Evolutionary conservation across 2,113 vertebrate species (phyloP).

Genomic region (Thermophis baileyi): DNA sequence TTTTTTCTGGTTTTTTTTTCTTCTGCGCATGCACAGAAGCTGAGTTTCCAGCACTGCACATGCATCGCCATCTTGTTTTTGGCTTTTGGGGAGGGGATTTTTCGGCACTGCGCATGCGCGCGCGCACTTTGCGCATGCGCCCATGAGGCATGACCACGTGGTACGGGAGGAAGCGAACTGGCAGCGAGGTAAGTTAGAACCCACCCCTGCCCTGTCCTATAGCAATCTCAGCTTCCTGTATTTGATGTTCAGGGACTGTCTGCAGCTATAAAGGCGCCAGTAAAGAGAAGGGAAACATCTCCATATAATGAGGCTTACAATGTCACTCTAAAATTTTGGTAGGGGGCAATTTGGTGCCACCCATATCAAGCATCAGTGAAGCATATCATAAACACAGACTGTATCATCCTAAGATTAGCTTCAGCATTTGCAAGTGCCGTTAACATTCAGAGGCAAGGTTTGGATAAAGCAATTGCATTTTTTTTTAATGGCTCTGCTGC

Average conservation of each 20-base stretch:
- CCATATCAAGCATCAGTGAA: background rate
- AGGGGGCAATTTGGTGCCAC: background rate
- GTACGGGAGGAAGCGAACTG: too few species aligned
- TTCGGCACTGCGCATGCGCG: too few species aligned
- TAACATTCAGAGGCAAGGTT: background rate
- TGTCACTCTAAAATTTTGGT: background rate
- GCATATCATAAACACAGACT: background rate
- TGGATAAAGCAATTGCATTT: background rate
- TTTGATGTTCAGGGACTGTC: background rate
- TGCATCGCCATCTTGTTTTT: too few species aligned
- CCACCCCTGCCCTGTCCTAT: too few species aligned
- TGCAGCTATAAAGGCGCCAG: background rate
- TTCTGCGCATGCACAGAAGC: too few species aligned
- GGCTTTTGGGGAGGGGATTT: too few species aligned
- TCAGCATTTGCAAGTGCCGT: background rate
- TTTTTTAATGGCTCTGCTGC: background rate
- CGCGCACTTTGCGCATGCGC: too few species aligned
- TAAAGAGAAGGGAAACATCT: background rate
- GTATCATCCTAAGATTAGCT: background rate
- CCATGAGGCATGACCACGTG: too few species aligned
- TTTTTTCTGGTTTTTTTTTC: too few species aligned
- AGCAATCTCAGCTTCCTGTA: background rate
- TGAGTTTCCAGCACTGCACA: too few species aligned
- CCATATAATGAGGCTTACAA: background rate
- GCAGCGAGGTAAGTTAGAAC: too few species aligned